Conservation (phyloP, 2,797 vertebrate species). For the Pseudopleuronectes americanus region DNA sequence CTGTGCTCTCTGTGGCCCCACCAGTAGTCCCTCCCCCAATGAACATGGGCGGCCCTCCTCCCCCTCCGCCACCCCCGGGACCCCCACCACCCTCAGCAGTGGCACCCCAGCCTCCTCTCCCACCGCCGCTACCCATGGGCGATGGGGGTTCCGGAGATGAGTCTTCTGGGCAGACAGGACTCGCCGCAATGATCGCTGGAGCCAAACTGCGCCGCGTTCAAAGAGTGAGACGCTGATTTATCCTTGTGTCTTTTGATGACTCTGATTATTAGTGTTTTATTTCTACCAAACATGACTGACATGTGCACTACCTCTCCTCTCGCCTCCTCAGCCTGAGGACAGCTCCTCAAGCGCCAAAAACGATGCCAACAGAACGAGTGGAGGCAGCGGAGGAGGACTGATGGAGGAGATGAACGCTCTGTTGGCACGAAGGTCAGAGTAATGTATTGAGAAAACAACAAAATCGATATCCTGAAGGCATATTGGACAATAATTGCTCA, state of each 20-base stretch:
- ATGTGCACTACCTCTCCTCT: background rate
- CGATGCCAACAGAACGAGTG: conserved; percentile 93
- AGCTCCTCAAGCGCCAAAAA: conserved; percentile 85
- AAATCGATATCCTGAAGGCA: background rate
- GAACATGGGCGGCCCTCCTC: conserved; percentile 81
- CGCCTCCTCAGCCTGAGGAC: conserved; percentile 88
- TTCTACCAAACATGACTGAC: background rate
- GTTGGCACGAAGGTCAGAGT: conserved; percentile 93
- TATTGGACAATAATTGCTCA: background rate
- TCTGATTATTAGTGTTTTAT: background rate
- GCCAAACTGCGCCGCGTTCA: conserved; percentile 97
- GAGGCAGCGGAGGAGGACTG: conserved; percentile 93
- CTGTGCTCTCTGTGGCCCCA: conserved; percentile 84
- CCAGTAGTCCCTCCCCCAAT: conserved; percentile 84
- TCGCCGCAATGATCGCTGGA: conserved; percentile 95
- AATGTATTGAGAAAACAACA: background rate
- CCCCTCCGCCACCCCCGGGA: conserved; percentile 80
- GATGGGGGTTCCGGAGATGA: conserved; percentile 85
- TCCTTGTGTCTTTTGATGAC: background rate
- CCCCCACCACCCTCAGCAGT: conserved; percentile 78
- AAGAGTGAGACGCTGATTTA: conserved; percentile 81
- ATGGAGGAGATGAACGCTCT: conserved; percentile 99
- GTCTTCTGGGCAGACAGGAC: conserved; percentile 85
- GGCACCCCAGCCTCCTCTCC: conserved; percentile 87
- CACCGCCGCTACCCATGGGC: conserved; percentile 79